Conservation (phyloP, 2,888 invertebrate species). For the Platerodrilus igneus region DNA sequence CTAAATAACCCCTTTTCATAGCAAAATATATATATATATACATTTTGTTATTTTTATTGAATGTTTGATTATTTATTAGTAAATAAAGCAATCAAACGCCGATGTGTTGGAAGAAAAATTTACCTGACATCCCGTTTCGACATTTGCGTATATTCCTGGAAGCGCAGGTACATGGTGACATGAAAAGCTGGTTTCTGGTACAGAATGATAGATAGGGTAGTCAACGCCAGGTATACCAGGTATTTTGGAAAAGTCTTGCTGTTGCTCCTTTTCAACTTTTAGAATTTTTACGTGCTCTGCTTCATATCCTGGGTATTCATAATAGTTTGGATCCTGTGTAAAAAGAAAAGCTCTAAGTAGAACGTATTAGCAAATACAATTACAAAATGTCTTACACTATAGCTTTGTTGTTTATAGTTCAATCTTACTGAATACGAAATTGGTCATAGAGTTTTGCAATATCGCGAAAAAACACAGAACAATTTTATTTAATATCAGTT, state of each 20-base stretch:
- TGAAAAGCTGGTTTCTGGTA: conserved; percentile 75
- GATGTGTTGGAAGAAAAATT: conserved; percentile 16
- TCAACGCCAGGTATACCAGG: conserved; percentile 77
- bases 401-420: too few species aligned
- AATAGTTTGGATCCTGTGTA: conserved; percentile 13
- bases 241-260: conserved; percentile 74
- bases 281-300: conserved; percentile 27
- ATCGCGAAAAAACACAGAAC: too few species aligned
- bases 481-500: too few species aligned
- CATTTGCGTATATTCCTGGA: conserved; percentile 88
- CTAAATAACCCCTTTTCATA: too few species aligned
- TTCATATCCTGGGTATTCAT: conserved; percentile 12
- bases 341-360: too few species aligned
- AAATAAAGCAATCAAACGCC: conserved; percentile 1
- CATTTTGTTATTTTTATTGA: conserved; percentile 3
- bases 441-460: too few species aligned
- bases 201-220: conserved; percentile 72
- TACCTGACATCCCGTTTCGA: conserved; percentile 83
- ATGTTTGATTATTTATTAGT: too few species aligned
- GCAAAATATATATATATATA: conserved; percentile 9
- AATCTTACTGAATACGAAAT: too few species aligned
- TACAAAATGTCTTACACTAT: too few species aligned
- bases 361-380: too few species aligned
- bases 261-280: conserved; percentile 57
- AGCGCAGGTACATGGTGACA: conserved; percentile 73